A percentile compares a stretch with the other conserved stretches of the same genome.
phyloP scores from a whole-genome alignment of 2,888 invertebrate genomes.

The Tiphia femorata region DNA sequence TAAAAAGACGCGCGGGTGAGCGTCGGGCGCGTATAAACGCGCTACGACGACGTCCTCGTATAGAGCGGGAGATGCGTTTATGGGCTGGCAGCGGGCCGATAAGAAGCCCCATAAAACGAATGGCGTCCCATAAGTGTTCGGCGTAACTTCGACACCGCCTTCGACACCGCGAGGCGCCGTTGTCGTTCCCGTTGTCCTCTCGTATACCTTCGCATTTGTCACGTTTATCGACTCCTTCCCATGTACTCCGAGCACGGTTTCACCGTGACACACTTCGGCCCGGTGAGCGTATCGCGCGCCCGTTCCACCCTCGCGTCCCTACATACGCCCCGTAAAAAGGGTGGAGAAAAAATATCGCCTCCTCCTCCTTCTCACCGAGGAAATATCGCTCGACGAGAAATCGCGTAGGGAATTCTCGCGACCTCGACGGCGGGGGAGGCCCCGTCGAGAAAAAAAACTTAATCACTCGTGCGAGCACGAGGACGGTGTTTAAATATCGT shows the following conservation, averaged over 20 bases:
- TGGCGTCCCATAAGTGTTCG: constrained; percentile 50
- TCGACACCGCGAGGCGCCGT: constrained; percentile 19
- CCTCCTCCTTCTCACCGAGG: neutral
- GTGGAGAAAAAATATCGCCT: neutral
- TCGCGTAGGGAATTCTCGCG: neutral
- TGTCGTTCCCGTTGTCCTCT: constrained; percentile 19
- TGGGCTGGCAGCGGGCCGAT: constrained; percentile 61
- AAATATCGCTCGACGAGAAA: neutral
- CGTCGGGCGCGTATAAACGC: constrained; percentile 28
- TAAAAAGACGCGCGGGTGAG: constrained; percentile 15
- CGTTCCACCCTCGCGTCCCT: constrained; percentile 6
- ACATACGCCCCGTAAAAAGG: too few species aligned
- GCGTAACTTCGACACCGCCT: constrained; percentile 39
- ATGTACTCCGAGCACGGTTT: constrained; percentile 29
- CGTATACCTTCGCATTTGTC: constrained; percentile 55
- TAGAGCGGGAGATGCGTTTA: constrained; percentile 55
- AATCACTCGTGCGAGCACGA: too few species aligned
- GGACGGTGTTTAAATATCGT: neutral
- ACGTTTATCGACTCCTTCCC: constrained; percentile 54
- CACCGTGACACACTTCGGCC: constrained; percentile 41
- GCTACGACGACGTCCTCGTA: constrained; percentile 23
- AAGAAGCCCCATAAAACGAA: constrained; percentile 62
- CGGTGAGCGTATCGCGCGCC: constrained; percentile 17
- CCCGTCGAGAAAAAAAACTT: too few species aligned
- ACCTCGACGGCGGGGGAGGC: neutral